Evolutionary conservation across 2,113 vertebrate species (phyloP).

Genomic region (Cichladusa arquata): DNA sequence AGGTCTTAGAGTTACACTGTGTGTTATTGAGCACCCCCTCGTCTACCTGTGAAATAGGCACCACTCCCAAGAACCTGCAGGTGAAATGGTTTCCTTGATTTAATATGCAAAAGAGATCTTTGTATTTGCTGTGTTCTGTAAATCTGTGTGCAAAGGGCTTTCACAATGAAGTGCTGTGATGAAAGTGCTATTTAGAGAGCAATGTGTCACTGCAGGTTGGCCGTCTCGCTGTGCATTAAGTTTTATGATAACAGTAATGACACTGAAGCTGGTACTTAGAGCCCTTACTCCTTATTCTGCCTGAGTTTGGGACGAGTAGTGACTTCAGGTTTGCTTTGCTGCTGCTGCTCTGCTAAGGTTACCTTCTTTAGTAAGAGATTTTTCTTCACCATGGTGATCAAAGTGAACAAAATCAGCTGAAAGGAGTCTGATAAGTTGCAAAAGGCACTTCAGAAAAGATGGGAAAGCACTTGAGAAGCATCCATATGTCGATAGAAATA

Average conservation of each 20-base stretch:
- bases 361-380: background rate
- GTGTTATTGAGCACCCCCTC: background rate
- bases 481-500: background rate
- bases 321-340: constrained; percentile 36
- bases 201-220: background rate
- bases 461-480: background rate
- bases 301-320: background rate
- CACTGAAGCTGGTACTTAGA: background rate
- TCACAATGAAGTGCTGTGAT: constrained; percentile 54
- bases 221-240: constrained; percentile 21
- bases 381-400: background rate
- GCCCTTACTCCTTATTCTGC: constrained; percentile 1
- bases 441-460: background rate
- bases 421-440: background rate
- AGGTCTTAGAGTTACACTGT: background rate
- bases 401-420: background rate
- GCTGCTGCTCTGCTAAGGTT: constrained; percentile 48
- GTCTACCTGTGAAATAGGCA: background rate
- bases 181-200: constrained; percentile 34
- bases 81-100: background rate
- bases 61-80: background rate
- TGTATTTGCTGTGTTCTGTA: constrained; percentile 4
- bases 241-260: constrained; percentile 7
- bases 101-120: constrained; percentile 5
- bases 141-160: constrained; percentile 54